A percentile compares a stretch with the other conserved stretches of the same genome.
Conservation (phyloP, 2,888 invertebrate species). For the Dicycla oo region DNA sequence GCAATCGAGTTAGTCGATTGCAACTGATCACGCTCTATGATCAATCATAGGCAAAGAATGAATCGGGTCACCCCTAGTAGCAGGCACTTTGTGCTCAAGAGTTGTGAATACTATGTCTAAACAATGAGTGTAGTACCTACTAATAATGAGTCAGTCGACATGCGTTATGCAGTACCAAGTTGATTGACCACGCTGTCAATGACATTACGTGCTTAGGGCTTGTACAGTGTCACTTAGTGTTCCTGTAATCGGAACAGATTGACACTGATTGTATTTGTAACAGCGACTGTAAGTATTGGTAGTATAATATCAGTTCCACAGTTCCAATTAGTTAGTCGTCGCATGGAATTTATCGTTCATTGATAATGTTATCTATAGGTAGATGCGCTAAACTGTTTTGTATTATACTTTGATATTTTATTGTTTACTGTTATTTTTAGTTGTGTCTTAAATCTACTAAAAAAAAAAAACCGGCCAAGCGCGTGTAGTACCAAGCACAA, state of each 20-base stretch:
- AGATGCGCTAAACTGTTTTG: constrained; percentile 48
- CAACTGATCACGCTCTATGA: constrained; percentile 63
- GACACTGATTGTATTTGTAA: constrained; percentile 38
- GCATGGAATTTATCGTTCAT: constrained; percentile 45
- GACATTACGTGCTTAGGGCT: constrained; percentile 54
- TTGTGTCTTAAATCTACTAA: too few species aligned
- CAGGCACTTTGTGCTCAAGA: constrained; percentile 41
- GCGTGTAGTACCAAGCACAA: too few species aligned
- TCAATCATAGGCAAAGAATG: constrained; percentile 55
- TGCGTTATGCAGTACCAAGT: constrained; percentile 57
- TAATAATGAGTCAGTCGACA: constrained; percentile 59
- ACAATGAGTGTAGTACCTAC: constrained; percentile 58
- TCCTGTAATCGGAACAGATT: constrained; percentile 43
- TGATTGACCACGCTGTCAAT: constrained; percentile 66
- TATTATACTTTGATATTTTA: constrained; percentile 18
- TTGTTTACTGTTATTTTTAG: neutral
- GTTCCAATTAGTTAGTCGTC: constrained; percentile 9
- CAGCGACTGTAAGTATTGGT: neutral
- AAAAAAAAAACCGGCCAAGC: too few species aligned
- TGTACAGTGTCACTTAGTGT: constrained; percentile 36
- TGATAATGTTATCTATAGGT: constrained; percentile 44
- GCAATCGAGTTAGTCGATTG: constrained; percentile 59
- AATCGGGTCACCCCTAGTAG: constrained; percentile 59
- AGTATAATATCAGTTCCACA: neutral
- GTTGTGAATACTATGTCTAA: constrained; percentile 58